Evolutionary conservation across 2,888 invertebrate species (phyloP).

Genomic region (Orthosia gracilis): DNA sequence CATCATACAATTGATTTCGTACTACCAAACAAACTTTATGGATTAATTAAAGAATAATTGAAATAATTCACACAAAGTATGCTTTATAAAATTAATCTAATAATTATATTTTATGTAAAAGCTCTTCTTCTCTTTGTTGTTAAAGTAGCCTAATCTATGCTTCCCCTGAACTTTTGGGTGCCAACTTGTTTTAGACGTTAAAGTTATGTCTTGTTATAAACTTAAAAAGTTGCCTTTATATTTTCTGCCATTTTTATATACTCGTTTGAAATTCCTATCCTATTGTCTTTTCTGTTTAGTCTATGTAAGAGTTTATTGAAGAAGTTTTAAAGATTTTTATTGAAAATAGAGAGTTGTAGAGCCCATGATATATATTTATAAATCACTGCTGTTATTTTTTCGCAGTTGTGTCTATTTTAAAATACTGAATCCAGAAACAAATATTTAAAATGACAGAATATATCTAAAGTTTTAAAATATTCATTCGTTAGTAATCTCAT

Average conservation of each 20-base stretch:
- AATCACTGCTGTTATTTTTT: slow-evolving; percentile 29
- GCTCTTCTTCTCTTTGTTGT: slow-evolving; percentile 53
- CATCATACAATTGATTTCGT: background rate
- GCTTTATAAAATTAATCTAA: slow-evolving; percentile 10
- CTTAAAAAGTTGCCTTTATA: slow-evolving; percentile 59
- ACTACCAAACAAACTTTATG: background rate
- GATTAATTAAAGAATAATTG: slow-evolving; percentile 7
- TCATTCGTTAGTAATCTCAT: slow-evolving; percentile 56
- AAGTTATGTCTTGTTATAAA: slow-evolving; percentile 51
- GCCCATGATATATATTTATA: slow-evolving; percentile 4
- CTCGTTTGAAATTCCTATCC: slow-evolving; percentile 56
- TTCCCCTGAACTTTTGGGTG: slow-evolving; percentile 68
- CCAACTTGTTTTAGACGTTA: slow-evolving; percentile 66
- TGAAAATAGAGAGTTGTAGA: slow-evolving; percentile 14
- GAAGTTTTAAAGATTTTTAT: slow-evolving; percentile 41
- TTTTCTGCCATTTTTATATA: slow-evolving; percentile 62
- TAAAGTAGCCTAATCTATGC: slow-evolving; percentile 56
- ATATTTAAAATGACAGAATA: slow-evolving; percentile 21
- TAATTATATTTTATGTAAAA: slow-evolving; percentile 22
- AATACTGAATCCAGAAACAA: slow-evolving; percentile 16
- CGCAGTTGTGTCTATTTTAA: slow-evolving; percentile 28
- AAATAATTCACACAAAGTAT: slow-evolving; percentile 5
- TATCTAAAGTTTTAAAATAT: slow-evolving; percentile 45
- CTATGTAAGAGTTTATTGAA: slow-evolving; percentile 54
- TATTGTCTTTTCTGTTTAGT: slow-evolving; percentile 51